Base-by-base conservation (phyloP, 2,888 invertebrate genomes). In the Pecten maximus region DNA sequence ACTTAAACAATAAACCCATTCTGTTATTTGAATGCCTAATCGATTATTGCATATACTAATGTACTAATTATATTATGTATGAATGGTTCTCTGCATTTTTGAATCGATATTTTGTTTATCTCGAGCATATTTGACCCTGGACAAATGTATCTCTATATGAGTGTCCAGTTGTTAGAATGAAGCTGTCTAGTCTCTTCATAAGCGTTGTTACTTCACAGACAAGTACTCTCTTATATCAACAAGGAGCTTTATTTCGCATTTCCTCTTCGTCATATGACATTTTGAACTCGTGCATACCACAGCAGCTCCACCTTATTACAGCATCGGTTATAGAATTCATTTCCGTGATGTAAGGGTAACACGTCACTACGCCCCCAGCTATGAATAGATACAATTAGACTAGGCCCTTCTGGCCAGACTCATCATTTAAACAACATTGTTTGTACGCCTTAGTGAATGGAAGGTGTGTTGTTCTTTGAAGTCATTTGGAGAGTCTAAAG, bases 261-360 rank as follows among this genome's bases (percentile, higher is more conserved):
- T 54, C 54, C 54, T 54, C 19, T 23, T 54, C 23, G 23, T 54
- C 54, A 54, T 23, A 19, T 54, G 28, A 74, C 74, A 28, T 28
- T 74, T 35, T 3, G n/a, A 28, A 74, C 74, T 16, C 35, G 10
- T 35, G 35, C 74, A 74, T 74, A 74, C 74, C 74, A 74, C 28
- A 35, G 35, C 74, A 23, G 35, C 74, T 28, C 74, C 74, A 10
- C 74, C 74, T 35, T 35, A 74, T 74, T 74, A 74, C 74, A 35
- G 10, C 74, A 74, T 28, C 28, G 12, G 35, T 74, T 8, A 1
- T 74, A 23, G 16, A 35, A 23, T 35, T 35, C 10, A 74, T 74
- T 35, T 74, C 74, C 74, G 35, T 74, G 74, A 74, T 74, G 74
- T 74, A 28, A 60, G 60, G n/a, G 23, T 60, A 60, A n/a, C 60